Evolutionary conservation across 2,113 vertebrate species (phyloP), one percentile per base, ranked within the genome.

Genomic region (Chaetorhynchus papuensis): DNA sequence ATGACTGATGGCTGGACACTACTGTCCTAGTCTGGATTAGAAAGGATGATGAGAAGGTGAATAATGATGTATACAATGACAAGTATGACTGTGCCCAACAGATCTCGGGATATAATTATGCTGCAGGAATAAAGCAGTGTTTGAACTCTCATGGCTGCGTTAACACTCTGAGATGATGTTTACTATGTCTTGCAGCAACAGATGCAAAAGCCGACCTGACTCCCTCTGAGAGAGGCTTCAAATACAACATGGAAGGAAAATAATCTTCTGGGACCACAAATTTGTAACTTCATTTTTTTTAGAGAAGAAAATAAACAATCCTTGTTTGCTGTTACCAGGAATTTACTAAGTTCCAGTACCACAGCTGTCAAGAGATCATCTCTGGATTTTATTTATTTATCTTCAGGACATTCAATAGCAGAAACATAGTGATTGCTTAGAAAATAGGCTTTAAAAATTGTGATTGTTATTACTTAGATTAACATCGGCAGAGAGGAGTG

Each of bases 51-150:
- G 74, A 82, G 56, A 80, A 78, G 19, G 53, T 87, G 72, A 76
- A 79, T 84, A 54, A 64, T 83, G n/a, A 35, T 47, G 10, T 68
- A 2, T 35, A 16, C 31, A 23, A 56, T 53, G 61, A 22, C 50
- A 83, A 44, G 23, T 24, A 31, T 19, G 53, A 76, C 22, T 75
- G 13, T 78, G n/a, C 44, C 41, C 15, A 75, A 5, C 23, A 84
- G 16, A 59, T 79, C 1, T 0, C 0, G 0, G 49, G 30, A 27
- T 53, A 30, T 75, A 93, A 82, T 87, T 91, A 54, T 91, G 13
- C 20, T 49, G 44, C 69, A 71, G 61, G 47, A 60, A 20, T 49
- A 68, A 78, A 64, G 44, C 49, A 52, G 24, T 30, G 2, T 69
- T 82, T 83, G 75, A 87, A 57, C 5, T 60, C 83, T 71, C 26